A percentile compares a stretch with the other conserved stretches of the same genome.
Conservation (phyloP, 1,140 invertebrate genomes). For the Drepana arcuata region DNA sequence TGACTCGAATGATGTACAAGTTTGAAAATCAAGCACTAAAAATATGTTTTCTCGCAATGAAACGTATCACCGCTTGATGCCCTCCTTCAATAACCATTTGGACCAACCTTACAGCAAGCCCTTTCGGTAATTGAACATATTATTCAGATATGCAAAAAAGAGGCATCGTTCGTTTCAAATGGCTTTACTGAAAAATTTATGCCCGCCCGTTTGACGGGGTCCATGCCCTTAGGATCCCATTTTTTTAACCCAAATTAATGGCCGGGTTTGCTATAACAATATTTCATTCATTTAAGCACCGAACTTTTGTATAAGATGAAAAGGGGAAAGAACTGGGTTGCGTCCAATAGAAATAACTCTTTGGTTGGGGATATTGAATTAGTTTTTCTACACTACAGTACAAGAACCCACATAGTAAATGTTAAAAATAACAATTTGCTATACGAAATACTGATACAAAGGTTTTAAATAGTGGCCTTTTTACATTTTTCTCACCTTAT, state of each 20-base stretch:
- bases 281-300: slow-evolving; percentile 8
- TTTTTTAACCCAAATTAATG: slow-evolving; percentile 38
- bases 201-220: slow-evolving; percentile 27
- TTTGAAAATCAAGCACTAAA: neutral
- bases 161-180: slow-evolving; percentile 25
- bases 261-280: slow-evolving; percentile 15
- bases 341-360: neutral
- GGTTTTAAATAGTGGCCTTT: no score
- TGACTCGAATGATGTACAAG: neutral
- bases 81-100: slow-evolving; percentile 4
- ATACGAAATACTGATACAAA: no score
- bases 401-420: neutral
- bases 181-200: slow-evolving; percentile 41
- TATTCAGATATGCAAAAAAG: slow-evolving; percentile 45
- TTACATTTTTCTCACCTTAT: no score
- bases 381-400: neutral
- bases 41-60: neutral
- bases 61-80: no score
- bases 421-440: neutral
- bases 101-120: slow-evolving; percentile 11
- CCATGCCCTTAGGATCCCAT: slow-evolving; percentile 19
- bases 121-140: slow-evolving; percentile 31
- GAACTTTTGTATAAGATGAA: neutral
- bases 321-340: neutral
- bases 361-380: neutral